Evolutionary conservation across 2,113 vertebrate genomes (phyloP).

Genomic region (Paraplagusia blochii): DNA sequence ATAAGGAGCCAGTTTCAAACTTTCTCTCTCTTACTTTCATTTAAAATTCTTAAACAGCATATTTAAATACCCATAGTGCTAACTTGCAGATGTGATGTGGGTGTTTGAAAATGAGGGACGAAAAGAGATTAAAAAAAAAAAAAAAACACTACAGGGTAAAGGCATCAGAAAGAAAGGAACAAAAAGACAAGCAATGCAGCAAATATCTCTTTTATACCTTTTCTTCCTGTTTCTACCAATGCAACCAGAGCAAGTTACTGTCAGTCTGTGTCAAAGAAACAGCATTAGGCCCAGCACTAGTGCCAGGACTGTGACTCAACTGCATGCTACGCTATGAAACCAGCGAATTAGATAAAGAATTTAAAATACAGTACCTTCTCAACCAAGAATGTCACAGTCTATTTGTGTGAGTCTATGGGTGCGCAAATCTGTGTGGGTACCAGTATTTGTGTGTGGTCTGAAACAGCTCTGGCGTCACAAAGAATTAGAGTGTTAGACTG

Average conservation of each 20-base stretch:
- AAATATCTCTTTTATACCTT: background rate
- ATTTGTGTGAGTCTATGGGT: slow-evolving; percentile 21
- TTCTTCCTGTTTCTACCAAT: slow-evolving; percentile 2
- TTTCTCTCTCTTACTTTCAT: slow-evolving; percentile 39
- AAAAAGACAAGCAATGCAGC: slow-evolving; percentile 19
- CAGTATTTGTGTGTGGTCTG: slow-evolving; percentile 39
- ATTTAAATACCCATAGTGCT: slow-evolving; percentile 51
- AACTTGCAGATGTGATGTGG: slow-evolving; percentile 1
- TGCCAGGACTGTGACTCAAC: slow-evolving; percentile 1
- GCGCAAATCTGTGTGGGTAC: slow-evolving; percentile 27
- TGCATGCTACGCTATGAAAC: slow-evolving; percentile 3
- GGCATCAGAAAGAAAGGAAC: background rate
- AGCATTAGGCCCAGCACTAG: background rate
- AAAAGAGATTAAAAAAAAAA: background rate
- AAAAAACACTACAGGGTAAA: slow-evolving; percentile 5
- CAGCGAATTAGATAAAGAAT: slow-evolving; percentile 2
- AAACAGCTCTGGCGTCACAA: slow-evolving; percentile 50
- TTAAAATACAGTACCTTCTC: background rate
- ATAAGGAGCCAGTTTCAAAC: slow-evolving; percentile 29
- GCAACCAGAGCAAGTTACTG: slow-evolving; percentile 35
- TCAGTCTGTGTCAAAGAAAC: slow-evolving; percentile 16
- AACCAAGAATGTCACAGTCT: slow-evolving; percentile 8
- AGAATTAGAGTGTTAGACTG: slow-evolving; percentile 61
- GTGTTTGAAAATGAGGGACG: slow-evolving; percentile 6
- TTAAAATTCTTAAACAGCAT: slow-evolving; percentile 64